Percentiles rank a stretch among this genome's conserved stretches.
Conservation (phyloP, 2,888 invertebrate species). For the Polia nebulosa region DNA sequence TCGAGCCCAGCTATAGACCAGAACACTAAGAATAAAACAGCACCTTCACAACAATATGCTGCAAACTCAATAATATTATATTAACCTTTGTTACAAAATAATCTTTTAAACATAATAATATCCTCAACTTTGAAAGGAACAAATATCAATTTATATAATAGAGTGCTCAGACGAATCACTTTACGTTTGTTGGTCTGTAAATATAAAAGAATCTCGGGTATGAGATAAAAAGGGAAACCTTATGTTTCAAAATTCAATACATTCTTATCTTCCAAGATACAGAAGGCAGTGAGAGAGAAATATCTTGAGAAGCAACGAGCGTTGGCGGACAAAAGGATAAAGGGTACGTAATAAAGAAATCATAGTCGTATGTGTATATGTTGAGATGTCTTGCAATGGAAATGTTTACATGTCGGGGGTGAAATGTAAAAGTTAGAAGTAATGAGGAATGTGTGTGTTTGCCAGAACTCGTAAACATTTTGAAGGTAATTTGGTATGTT, state of each 20-base stretch:
- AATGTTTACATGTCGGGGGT: conserved; percentile 82
- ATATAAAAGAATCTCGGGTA: conserved; percentile 75
- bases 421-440: conserved; percentile 68
- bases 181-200: conserved; percentile 76
- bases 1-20: not conserved
- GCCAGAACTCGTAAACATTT: conserved; percentile 50
- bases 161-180: conserved; percentile 75
- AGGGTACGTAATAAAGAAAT: conserved; percentile 84
- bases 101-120: conserved; percentile 67
- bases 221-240: conserved; percentile 82
- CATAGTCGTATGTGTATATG: conserved; percentile 75
- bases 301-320: conserved; percentile 76
- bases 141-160: conserved; percentile 82
- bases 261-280: conserved; percentile 80
- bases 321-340: conserved; percentile 81
- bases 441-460: conserved; percentile 44
- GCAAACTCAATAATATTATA: conserved; percentile 58
- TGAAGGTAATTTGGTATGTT: conserved; percentile 46
- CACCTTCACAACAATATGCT: conserved; percentile 46
- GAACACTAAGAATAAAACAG: conserved; percentile 26
- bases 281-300: conserved; percentile 77
- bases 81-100: conserved; percentile 60
- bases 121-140: conserved; percentile 64
- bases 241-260: conserved; percentile 88
- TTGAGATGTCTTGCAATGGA: conserved; percentile 78